Base-by-base conservation (phyloP, 2,113 vertebrate genomes). In the Callaeas wilsoni region DNA sequence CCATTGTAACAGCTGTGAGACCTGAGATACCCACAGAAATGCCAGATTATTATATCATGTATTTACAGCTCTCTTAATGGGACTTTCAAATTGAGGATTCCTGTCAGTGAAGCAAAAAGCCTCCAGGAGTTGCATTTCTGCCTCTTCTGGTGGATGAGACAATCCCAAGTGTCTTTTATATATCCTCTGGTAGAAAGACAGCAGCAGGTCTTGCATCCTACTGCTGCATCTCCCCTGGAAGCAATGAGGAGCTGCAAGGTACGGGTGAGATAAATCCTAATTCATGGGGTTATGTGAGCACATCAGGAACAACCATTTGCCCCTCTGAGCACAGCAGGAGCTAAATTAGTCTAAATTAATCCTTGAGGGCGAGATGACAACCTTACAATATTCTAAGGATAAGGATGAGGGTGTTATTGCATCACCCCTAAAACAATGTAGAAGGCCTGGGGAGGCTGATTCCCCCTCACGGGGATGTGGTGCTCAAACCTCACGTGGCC, bases 241-340 rank as follows among this genome's bases (percentile, higher is more conserved):
- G 29, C 0, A 1, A 39, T 0, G 0, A 86, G 56, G 33, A 89
- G 29, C 64, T 56, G 35, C 27, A 52, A 81, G 12, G 12, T 39
- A 50, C 9, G 29, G 13, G 2, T 63, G 56, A 90, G 39, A 29
- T 39, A 80, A 65, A 70, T 46, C 14, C 3, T 75, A 47, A 27
- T 80, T 79, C 49, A 37, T 56, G 69, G n/a, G 35, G 52, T 57
- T 76, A 68, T 78, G 20, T 12, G 25, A 55, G 25, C 4, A 2
- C 29, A 56, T 55, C 23, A 75, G 50, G 26, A 91, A 29, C 27
- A 90, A 23, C 47, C 30, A 9, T 18, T 69, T 52, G 6, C 25
- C 35, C 16, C 33, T 67, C 59, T 64, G 55, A 89, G 41, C 41
- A 44, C 52, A 90, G 79, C 6, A 4, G 59, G 42, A 89, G 25